Evolutionary conservation across 2,113 vertebrate genomes (phyloP).

Genomic region (Rynchops niger): DNA sequence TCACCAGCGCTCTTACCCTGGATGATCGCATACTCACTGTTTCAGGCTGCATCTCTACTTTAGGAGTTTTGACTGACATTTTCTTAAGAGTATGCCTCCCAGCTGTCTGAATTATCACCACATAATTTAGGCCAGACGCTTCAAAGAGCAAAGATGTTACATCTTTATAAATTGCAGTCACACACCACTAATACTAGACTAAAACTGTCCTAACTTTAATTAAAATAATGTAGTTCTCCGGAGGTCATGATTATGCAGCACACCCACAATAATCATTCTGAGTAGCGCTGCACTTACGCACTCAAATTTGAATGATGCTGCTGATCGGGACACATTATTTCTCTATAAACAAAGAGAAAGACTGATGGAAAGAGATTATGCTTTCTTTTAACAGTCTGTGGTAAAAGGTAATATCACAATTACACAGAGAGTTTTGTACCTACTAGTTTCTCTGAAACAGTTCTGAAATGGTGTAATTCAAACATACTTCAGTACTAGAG

Average conservation of each 20-base stretch:
- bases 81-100: not conserved
- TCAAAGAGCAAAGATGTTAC: not conserved
- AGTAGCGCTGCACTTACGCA: not conserved
- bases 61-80: not conserved
- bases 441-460: not conserved
- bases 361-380: not conserved
- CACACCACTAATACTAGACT: not conserved
- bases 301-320: not conserved
- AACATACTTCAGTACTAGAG: not conserved
- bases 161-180: slow-evolving; percentile 1
- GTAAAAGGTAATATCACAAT: not conserved
- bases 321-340: not conserved
- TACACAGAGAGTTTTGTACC: not conserved
- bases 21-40: not conserved
- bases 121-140: not conserved
- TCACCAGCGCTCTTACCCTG: not conserved
- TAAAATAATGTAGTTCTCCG: not conserved
- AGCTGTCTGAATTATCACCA: not conserved
- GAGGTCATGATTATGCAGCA: slow-evolving; percentile 5
- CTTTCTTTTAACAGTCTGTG: not conserved
- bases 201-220: slow-evolving; percentile 16
- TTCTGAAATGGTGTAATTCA: not conserved
- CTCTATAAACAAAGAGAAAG: not conserved
- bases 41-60: not conserved
- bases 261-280: not conserved